Evolutionary conservation across 2,113 vertebrate species (phyloP).

Genomic region (Psilopsiagon aymara): DNA sequence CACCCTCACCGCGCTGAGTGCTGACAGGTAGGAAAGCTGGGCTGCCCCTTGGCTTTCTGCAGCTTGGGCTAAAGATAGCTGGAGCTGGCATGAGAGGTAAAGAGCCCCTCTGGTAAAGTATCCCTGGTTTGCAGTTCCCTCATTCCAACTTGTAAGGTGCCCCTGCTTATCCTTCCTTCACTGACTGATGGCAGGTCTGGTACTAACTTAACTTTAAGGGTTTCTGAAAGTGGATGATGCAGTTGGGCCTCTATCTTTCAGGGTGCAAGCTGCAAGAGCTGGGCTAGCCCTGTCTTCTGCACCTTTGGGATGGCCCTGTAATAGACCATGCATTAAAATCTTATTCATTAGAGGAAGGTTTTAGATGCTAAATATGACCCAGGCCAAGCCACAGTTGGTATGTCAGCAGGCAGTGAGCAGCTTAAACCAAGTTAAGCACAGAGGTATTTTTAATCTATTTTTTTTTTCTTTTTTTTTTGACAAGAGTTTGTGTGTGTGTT

Average conservation of each 20-base stretch:
- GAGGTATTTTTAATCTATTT: background rate
- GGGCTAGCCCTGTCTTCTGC: background rate
- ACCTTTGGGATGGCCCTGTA: background rate
- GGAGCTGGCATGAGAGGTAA: background rate
- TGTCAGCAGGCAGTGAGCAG: background rate
- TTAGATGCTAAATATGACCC: background rate
- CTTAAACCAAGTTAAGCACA: background rate
- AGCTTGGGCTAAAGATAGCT: background rate
- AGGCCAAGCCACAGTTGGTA: background rate
- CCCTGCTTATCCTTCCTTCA: background rate
- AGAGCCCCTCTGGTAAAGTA: background rate
- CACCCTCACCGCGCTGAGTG: slow-evolving; percentile 93
- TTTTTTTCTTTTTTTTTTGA: background rate
- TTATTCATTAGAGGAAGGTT: background rate
- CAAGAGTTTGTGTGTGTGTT: background rate
- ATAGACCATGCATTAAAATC: background rate
- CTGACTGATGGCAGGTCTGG: background rate
- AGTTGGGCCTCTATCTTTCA: background rate
- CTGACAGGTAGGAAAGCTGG: slow-evolving; percentile 86
- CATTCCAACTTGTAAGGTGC: background rate
- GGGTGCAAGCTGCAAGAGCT: background rate
- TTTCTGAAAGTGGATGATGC: background rate
- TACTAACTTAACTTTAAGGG: background rate
- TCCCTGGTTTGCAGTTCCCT: background rate
- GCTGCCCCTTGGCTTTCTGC: background rate